Evolutionary conservation across 64 coral and sea anemone species (phyloP).

Genomic region (Astreopora myriophthalma): DNA sequence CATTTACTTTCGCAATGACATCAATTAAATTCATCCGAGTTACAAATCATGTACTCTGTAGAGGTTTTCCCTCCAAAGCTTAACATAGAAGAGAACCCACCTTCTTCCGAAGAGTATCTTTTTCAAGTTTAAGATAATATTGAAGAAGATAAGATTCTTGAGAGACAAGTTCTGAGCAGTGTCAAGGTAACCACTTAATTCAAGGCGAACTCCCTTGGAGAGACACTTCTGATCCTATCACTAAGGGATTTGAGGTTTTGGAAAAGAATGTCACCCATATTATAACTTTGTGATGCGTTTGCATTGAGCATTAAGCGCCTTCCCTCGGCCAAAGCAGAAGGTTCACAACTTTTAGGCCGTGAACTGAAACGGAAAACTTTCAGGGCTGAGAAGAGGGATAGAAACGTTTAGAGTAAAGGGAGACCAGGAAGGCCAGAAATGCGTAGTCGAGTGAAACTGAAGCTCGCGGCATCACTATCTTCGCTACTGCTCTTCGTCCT

Average conservation of each 20-base stretch:
- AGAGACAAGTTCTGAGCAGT: neutral
- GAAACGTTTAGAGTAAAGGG: neutral
- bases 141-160: neutral
- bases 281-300: neutral
- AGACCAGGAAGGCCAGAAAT: neutral
- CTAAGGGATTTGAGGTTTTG: conserved; percentile 20
- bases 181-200: neutral
- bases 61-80: neutral
- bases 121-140: neutral
- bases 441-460: neutral
- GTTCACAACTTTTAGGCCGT: neutral
- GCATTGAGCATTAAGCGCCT: neutral
- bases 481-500: neutral
- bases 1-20: neutral
- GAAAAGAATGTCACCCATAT: conserved; percentile 6
- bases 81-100: neutral
- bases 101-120: neutral
- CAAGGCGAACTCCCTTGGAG: neutral
- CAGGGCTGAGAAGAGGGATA: neutral
- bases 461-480: neutral
- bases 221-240: neutral
- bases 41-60: neutral
- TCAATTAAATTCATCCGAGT: neutral
- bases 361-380: neutral
- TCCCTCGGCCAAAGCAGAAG: neutral